Evolutionary conservation across 1,140 invertebrate species (phyloP).

Genomic region (Formica exsecta): DNA sequence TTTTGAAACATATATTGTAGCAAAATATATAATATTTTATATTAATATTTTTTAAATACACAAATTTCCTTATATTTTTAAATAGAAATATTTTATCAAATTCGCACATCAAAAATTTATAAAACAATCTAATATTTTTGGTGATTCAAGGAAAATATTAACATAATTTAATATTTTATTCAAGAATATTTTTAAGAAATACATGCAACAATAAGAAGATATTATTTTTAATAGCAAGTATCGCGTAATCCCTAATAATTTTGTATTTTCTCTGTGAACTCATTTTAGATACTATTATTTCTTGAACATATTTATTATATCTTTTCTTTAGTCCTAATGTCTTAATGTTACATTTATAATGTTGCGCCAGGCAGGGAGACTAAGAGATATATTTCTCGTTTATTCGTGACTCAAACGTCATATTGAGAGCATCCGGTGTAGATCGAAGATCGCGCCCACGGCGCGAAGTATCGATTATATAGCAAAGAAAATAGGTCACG

Average conservation of each 20-base stretch:
- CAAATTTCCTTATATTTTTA: background rate
- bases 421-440: conserved; percentile 3
- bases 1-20: background rate
- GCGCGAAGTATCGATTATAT: conserved; percentile 39
- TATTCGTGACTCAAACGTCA: conserved; percentile 9
- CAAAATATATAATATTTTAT: background rate
- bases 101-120: background rate
- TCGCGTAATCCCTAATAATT: background rate
- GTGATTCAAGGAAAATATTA: background rate
- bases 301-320: background rate
- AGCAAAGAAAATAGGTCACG: conserved; percentile 45
- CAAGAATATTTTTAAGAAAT: background rate
- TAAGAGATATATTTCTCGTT: background rate
- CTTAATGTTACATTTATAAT: background rate
- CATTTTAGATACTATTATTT: background rate
- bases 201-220: background rate
- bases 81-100: background rate
- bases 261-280: background rate
- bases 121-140: background rate
- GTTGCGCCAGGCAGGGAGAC: background rate
- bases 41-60: background rate
- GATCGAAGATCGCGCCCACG: conserved; percentile 14
- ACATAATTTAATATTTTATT: background rate
- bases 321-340: background rate
- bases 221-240: background rate